Evolutionary conservation across 1,140 invertebrate species (phyloP).

Genomic region (Chelonus insularis): DNA sequence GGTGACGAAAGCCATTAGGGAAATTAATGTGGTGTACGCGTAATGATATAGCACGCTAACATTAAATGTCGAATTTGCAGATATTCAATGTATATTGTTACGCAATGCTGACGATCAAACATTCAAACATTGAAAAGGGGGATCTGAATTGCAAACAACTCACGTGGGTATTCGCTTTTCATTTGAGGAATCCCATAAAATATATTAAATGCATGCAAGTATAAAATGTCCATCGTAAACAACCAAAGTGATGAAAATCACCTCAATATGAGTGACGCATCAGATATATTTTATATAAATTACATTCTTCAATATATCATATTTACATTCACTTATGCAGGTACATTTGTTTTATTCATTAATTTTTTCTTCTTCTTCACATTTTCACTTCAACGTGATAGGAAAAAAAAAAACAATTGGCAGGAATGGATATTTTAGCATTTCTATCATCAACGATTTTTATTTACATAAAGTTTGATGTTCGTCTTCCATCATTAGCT

Average conservation of each 20-base stretch:
- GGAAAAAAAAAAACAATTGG: no score
- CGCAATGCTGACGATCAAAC: neutral
- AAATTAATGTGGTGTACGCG: conserved; percentile 33
- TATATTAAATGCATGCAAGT: conserved; percentile 29
- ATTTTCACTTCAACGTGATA: no score
- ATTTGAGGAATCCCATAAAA: conserved; percentile 33
- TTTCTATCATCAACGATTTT: no score
- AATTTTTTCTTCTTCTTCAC: no score
- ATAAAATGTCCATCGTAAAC: conserved; percentile 22
- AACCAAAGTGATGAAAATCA: conserved; percentile 13
- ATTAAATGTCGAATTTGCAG: conserved; percentile 18
- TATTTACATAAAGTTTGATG: no score
- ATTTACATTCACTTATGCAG: no score
- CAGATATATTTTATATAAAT: conserved; percentile 26
- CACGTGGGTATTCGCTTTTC: conserved; percentile 24
- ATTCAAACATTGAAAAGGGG: neutral
- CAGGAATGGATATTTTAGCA: no score
- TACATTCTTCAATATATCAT: no score
- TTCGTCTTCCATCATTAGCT: no score
- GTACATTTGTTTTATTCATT: neutral
- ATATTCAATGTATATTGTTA: conserved; percentile 2
- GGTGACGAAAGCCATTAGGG: conserved; percentile 14
- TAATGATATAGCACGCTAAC: conserved; percentile 36
- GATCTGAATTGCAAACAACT: neutral
- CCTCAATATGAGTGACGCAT: conserved; percentile 12